Conservation (phyloP, 2,797 vertebrate species). For the Glyptemys insculpta region DNA sequence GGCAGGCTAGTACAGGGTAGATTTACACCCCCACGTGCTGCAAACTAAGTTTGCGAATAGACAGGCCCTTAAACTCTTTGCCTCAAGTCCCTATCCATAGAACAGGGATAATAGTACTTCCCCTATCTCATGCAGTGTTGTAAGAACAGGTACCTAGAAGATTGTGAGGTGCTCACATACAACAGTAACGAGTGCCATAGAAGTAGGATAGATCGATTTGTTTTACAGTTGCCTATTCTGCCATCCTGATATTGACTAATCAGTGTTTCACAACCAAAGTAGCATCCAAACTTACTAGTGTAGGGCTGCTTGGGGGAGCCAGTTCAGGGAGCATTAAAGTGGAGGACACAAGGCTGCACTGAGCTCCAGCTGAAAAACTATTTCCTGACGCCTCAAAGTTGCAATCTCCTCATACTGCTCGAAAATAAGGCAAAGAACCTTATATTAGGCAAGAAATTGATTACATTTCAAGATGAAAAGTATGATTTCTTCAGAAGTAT, state of each 20-base stretch:
- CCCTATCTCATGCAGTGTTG: background rate
- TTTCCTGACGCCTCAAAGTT: background rate
- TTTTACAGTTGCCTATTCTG: background rate
- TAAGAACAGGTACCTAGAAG: background rate
- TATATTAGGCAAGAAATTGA: background rate
- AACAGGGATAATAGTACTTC: background rate
- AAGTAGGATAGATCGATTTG: background rate
- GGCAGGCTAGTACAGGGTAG: background rate
- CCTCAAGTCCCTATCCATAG: background rate
- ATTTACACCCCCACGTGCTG: background rate
- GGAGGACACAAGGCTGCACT: background rate
- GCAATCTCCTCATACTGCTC: background rate
- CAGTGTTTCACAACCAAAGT: background rate
- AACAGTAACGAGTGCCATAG: background rate
- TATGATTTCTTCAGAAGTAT: background rate
- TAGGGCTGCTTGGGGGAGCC: background rate
- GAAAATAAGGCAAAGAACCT: background rate
- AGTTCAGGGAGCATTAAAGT: background rate
- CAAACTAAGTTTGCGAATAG: background rate
- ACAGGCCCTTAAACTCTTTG: background rate
- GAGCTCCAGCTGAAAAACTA: background rate
- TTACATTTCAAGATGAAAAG: background rate
- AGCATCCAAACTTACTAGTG: background rate
- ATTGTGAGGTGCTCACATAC: background rate
- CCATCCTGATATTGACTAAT: background rate